These are phyloP conservation scores for Cnemophilus loriae DNA, from an alignment of 2,113 vertebrate species.

Conservation along the genomic window DNA sequence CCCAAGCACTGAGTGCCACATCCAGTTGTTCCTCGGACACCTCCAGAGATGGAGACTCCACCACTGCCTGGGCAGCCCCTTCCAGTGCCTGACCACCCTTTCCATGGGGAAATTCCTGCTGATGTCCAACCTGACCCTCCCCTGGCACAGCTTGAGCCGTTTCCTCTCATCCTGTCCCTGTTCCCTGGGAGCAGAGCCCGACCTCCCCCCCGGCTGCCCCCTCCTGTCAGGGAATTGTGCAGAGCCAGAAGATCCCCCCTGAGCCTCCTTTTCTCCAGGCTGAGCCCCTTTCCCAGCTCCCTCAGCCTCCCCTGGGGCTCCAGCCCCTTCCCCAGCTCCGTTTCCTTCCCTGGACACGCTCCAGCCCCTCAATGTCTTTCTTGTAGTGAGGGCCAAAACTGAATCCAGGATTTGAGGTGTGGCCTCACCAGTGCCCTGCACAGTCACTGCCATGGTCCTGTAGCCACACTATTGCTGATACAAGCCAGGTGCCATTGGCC, in stretches of 20 bases:
- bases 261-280: neutral
- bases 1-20: neutral
- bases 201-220: neutral
- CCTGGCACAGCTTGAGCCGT: neutral
- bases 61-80: neutral
- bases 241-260: neutral
- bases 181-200: neutral
- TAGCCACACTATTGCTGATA: neutral
- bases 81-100: neutral
- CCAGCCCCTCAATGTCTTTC: neutral
- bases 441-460: neutral
- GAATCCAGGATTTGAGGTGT: neutral
- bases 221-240: neutral
- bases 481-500: neutral
- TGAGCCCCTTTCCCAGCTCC: neutral
- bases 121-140: accelerated
- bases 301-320: neutral
- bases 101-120: neutral
- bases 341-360: neutral
- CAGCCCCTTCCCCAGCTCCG: neutral
- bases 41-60: neutral
- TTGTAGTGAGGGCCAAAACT: neutral
- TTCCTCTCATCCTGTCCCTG: neutral
- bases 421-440: no score
- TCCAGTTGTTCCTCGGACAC: neutral